Base-by-base conservation (phyloP, 2,888 invertebrate species). In the Quadroppia sp. region DNA sequence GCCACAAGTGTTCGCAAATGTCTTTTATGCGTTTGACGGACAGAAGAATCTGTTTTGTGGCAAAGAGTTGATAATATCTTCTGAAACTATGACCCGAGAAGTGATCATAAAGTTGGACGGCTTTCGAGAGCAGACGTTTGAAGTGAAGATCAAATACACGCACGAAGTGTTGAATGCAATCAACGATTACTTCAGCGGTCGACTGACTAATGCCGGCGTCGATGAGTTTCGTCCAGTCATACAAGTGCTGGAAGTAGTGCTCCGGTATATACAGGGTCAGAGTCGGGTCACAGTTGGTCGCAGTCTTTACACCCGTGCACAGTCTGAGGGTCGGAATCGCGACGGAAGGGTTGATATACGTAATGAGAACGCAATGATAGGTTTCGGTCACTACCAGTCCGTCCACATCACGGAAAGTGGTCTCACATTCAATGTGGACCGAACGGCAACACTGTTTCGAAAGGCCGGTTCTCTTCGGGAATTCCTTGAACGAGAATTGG, bases 311-410 rank as follows among this genome's bases (percentile, higher is more conserved):
- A 0, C 13, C 4, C 11, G 30, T 13, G n/a, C n/a, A n/a, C n/a
- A n/a, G n/a, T n/a, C n/a, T n/a, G 30, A 30, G 13, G 30, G 20
- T 11, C n/a, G 20, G 15, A 4, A 7, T 20, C 6, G 9, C 9
- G 2, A 11, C 45, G 13, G n/a, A 3, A 45, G 4, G 4, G 20
- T 20, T n/a, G 50, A 50, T 1, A 4, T 50, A 1, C 2, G 4
- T 11, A 23, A 9, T 1, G 1, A 56, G 13, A 56, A 56, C 56
- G 15, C 28, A 13, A 1, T 2, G 23, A 56, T 56, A 15, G 30
- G 3, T 9, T 56, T 56, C 23, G 56, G 56, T 56, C 56, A 56
- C 17, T 30, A 56, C 56, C 56, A 56, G 56, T 30, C 28, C 30
- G 13, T 56, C 13, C 30, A 13, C 0, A 56, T 28, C 15, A 56